These are phyloP conservation scores for Pseudonaja textilis DNA, from an alignment of 2,113 vertebrate genomes.

Conservation along the genomic window DNA sequence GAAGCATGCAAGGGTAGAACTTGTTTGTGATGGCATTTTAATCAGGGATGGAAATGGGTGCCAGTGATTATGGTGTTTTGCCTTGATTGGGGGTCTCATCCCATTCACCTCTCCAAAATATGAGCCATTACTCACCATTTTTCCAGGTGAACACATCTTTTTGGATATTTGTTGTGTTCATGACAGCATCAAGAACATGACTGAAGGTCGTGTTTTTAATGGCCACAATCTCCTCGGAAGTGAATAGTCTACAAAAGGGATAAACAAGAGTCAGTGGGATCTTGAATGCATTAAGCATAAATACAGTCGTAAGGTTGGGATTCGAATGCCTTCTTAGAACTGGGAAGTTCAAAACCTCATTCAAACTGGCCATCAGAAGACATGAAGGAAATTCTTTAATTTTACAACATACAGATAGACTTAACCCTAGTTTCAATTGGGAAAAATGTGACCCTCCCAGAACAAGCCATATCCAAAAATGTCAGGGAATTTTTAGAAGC, in stretches of 20 bases:
- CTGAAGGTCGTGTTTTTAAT: slow-evolving; percentile 76
- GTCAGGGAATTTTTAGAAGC: too few species aligned
- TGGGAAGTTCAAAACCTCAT: neutral
- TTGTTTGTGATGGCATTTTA: neutral
- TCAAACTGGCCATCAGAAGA: neutral
- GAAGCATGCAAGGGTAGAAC: neutral
- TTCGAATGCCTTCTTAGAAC: neutral
- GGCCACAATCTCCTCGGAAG: slow-evolving; percentile 68
- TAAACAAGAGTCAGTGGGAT: rapidly evolving
- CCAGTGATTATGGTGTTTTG: neutral
- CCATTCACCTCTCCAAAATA: rapidly evolving
- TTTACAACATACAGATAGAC: too few species aligned
- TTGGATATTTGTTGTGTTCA: slow-evolving; percentile 66
- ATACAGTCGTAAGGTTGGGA: neutral
- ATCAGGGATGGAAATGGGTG: neutral
- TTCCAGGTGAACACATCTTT: slow-evolving; percentile 78
- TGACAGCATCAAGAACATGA: slow-evolving; percentile 74
- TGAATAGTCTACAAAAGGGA: slow-evolving; percentile 79
- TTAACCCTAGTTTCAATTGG: too few species aligned
- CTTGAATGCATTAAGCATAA: neutral
- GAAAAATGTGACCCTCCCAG: too few species aligned
- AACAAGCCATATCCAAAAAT: too few species aligned
- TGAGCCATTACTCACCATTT: slow-evolving; percentile 68
- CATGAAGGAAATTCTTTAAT: too few species aligned
- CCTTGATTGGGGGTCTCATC: neutral